Base-by-base conservation (phyloP, 2,113 vertebrate genomes). In the Anser brachyrhynchus region DNA sequence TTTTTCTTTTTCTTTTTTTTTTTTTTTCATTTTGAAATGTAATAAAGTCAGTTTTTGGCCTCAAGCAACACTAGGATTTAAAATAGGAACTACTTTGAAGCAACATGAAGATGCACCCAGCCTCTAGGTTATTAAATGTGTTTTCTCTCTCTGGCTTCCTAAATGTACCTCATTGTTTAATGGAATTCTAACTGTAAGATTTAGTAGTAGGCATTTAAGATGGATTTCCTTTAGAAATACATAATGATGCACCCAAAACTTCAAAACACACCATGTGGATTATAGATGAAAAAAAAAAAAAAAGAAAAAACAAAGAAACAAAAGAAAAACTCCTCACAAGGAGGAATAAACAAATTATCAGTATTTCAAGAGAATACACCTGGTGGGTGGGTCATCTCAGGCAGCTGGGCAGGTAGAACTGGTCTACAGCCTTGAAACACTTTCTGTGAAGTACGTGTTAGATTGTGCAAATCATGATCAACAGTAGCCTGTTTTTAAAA, bases 71-170 rank as follows among this genome's bases (percentile, higher is more conserved):
- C 85, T 84, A 90, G 78, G 75, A 96, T 94, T 95, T 93, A 95
- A 97, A 97, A 95, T 88, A 97, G 96, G 93, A 89, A 65, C 86
- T 87, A 87, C 84, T 97, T 95, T 92, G 91, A 95, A 96, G 90
- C 90, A 88, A 74, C 90, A 91, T 33, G 72, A 91, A 94, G 91
- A 91, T 96, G 90, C 84, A 85, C 79, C 88, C 93, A 96, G 82
- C 91, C 95, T 95, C 46, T 71, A 89, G 94, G 90, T 93, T 95
- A 96, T 97, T 95, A 96, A 96, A 92, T 92, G 35, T 95, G 91
- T 88, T 97, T 96, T 95, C 81, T 84, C 64, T 91, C 86, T 70
- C 75, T 72, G 73, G 85, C 75, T 96, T 96, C 87, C 96, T 95
- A 87, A 94, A 94, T 92, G 61, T 44, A 84, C 44, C 66, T 94